phyloP scores from a whole-genome alignment of 1,140 invertebrate genomes.

The Hormaphis cornu region DNA sequence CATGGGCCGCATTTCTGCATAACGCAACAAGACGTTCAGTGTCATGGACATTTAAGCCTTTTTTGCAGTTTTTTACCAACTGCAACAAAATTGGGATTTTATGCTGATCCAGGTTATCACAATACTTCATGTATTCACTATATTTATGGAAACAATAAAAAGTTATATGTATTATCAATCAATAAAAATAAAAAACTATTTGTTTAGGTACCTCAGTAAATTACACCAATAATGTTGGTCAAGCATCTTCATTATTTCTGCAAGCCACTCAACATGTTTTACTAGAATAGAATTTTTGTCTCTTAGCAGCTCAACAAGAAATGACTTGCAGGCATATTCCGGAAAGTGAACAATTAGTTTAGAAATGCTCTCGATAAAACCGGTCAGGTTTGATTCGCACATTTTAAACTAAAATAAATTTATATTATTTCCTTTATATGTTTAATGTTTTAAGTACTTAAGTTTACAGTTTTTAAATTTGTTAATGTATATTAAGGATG shows the following conservation, averaged over 20 bases:
- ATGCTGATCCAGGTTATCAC: neutral
- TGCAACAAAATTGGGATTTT: constrained; percentile 1
- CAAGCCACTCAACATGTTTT: constrained; percentile 10
- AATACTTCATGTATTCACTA: neutral
- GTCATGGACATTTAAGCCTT: neutral
- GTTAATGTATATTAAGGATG: no score
- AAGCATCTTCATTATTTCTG: neutral
- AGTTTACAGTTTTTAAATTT: no score
- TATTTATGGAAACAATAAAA: neutral
- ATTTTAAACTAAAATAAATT: constrained; percentile 1
- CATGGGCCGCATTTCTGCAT: neutral
- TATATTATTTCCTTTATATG: no score
- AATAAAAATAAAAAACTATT: neutral
- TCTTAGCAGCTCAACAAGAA: neutral
- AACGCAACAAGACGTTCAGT: neutral
- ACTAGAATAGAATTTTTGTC: constrained; percentile 1
- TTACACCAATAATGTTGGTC: neutral
- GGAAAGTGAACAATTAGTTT: constrained; percentile 6
- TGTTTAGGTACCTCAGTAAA: neutral
- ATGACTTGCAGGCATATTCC: constrained; percentile 6
- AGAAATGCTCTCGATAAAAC: neutral
- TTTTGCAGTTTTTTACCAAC: constrained; percentile 4
- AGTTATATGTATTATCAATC: neutral
- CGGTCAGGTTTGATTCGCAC: neutral
- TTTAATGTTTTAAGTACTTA: no score